Base-by-base conservation (phyloP, 1,140 invertebrate species). In the Oreohelix idahoensis region DNA sequence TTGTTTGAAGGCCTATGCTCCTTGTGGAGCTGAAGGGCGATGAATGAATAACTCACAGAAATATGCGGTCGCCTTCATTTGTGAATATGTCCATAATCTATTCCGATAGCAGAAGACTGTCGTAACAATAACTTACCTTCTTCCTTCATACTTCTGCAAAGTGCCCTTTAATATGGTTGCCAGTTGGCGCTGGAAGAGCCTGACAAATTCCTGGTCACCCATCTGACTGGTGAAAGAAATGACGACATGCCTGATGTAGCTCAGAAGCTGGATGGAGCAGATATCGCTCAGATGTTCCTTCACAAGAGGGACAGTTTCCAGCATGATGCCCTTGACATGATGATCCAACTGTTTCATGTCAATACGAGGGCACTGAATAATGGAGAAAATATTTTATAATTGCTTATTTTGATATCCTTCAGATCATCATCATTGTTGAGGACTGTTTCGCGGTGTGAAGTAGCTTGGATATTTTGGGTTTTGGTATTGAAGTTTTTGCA, bases 241-340 rank as follows among this genome's bases (percentile, higher is more conserved):
- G 10, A 92, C 90, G 20, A 91, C 85, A 29, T 88, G 87, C 76
- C 89, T 87, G 70, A 93, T 88, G 84, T 92, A 92, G 45, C 87
- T 85, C 58, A 93, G 86, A 20, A 93, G 86, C 83, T 90, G 89
- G 8, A 86, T 86, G 15, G 92, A 92, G 78, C 91, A 93, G 53
- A 92, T 87, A 66, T 92, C 89, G 26, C 90, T 88, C 88, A 91
- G 91, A 84, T 92, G 91, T 80, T 92, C 89, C 83, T 92, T 92
- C 15, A 93, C 87, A 13, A 93, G 89, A 13, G 92, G 92, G 36
- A 92, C 91, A 5, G 92, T 87, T 82, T 92, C 91, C 36, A 85
- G 87, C 90, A 92, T 90, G 53, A 92, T 91, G 39, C 75, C 84
- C 81, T 93, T 92, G 63, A 93, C 92, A 83, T 92, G 89, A 32